Percentiles rank a stretch among this genome's conserved stretches.
Conservation (phyloP, 2,113 vertebrate species). For the Echinops telfairi region DNA sequence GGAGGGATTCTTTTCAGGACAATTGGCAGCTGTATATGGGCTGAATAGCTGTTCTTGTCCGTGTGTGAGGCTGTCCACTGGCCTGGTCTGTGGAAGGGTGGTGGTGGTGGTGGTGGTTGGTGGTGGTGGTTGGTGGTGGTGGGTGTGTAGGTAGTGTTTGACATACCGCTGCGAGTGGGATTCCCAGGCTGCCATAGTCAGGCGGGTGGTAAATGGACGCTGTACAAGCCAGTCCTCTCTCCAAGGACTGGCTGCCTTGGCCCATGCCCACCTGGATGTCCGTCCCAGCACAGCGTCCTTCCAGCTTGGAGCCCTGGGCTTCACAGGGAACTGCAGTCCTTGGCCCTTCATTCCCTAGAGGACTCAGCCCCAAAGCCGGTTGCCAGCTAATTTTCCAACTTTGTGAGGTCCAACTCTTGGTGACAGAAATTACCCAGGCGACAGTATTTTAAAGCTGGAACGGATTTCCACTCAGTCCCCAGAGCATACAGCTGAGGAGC, state of each 20-base stretch:
- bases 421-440: conserved; percentile 11
- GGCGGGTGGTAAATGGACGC: neutral
- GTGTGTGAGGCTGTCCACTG: neutral
- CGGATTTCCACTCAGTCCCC: neutral
- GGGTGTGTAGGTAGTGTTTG: neutral
- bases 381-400: neutral
- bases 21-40: neutral
- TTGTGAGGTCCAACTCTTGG: neutral
- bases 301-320: neutral
- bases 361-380: neutral
- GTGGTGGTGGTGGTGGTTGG: no score
- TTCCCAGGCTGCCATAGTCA: neutral
- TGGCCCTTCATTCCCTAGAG: neutral
- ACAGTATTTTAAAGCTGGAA: neutral
- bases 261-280: neutral
- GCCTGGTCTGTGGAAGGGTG: neutral
- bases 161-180: neutral
- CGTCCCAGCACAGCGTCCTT: neutral
- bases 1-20: neutral
- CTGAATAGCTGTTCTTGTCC: neutral
- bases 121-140: no score
- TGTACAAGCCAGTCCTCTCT: neutral
- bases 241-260: neutral
- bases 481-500: neutral
- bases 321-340: neutral